Conservation (phyloP, 2,797 vertebrate genomes). For the Capromys pilorides region DNA sequence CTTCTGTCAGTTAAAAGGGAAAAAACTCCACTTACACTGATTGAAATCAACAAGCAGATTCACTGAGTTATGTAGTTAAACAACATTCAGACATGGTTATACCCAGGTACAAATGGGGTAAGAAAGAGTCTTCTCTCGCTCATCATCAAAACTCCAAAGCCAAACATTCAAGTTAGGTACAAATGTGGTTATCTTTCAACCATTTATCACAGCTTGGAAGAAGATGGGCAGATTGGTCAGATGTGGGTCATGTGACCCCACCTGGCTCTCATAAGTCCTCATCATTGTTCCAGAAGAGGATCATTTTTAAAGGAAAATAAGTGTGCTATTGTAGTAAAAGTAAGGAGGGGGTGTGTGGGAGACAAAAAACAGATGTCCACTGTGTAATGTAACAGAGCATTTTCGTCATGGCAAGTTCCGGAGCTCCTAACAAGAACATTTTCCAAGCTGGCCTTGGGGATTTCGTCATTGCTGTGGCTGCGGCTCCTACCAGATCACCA, state of each 20-base stretch:
- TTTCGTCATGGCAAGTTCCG: neutral
- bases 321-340: neutral
- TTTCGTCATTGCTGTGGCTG: neutral
- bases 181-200: neutral
- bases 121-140: neutral
- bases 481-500: neutral
- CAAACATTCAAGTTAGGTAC: neutral
- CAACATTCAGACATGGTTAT: neutral
- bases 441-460: neutral
- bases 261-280: neutral
- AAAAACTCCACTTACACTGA: neutral
- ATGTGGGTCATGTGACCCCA: neutral
- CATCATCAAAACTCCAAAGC: neutral
- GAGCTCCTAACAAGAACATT: neutral
- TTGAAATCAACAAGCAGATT: slow-evolving; percentile 10
- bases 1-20: slow-evolving; percentile 20
- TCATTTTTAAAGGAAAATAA: slow-evolving; percentile 50
- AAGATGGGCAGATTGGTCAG: neutral
- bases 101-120: neutral
- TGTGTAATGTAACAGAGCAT: neutral
- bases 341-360: neutral
- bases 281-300: neutral
- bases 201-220: neutral
- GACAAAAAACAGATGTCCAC: neutral
- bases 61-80: neutral